Base-by-base conservation (phyloP, 2,797 vertebrate genomes). In the Muscicapa striata region DNA sequence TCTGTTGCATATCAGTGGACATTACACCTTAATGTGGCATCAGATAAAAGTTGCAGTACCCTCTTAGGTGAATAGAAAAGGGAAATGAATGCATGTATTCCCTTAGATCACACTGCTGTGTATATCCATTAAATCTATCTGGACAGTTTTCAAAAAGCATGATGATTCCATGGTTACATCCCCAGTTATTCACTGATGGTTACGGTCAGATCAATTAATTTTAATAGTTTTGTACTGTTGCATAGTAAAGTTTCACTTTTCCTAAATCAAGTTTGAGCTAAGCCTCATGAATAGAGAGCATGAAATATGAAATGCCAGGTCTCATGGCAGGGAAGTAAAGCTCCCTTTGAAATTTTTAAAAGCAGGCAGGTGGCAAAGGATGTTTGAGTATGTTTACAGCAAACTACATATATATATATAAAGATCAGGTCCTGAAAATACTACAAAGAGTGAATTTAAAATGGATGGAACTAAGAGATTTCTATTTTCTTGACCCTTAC, bases 31-130 rank as follows among this genome's bases (percentile, higher is more conserved):
- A 94, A 91, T 66, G 57, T 62, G 49, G 78, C 54, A 78, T 89
- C 75, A 93, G 82, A 92, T 94, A 62, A 93, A 96, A 96, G 82
- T 75, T 94, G 86, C 79, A 87, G 7, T 68, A 92, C 11, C 48
- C 87, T 93, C 84, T 92, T 58, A 94, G 87, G 79, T 93, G 91
- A 85, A 77, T 26, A 54, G 66, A 51, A 70, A 66, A 85, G 34
- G 73, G 62, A 92, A 95, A 94, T 89, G 76, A 95, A 95, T 95
- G 87, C 76, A 94, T 94, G 49, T 87, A 95, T 96, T 94, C 95
- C 76, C 43, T 96, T 68, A 94, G 93, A 94, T 95, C 95, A 77
- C 62, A 36, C 27, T 70, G 40, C 72, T 87, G 38, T 61, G 61
- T 40, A 30, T 54, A 91, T 58, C 82, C 79, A 84, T 89, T 92